phyloP scores from a whole-genome alignment of 2,888 invertebrate species.

The Caprella mutica region DNA sequence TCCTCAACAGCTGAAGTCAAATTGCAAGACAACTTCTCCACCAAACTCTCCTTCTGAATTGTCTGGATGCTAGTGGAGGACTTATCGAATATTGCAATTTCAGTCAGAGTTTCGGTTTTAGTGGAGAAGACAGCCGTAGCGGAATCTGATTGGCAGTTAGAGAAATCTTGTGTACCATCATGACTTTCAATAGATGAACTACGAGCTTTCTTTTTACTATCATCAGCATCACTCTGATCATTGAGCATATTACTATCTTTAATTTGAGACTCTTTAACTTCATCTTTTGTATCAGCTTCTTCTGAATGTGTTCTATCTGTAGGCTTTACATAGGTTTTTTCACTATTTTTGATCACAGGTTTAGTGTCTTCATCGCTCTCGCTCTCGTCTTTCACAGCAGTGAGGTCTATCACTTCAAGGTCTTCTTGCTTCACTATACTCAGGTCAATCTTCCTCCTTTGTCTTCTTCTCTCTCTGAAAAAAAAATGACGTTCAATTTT shows the following conservation, averaged over 20 bases:
- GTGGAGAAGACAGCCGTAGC: background rate
- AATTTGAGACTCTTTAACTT: no score
- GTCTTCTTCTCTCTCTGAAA: no score
- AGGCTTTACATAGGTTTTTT: no score
- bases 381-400: background rate
- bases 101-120: conserved; percentile 16
- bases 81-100: conserved; percentile 23
- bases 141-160: background rate
- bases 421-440: background rate
- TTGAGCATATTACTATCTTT: no score
- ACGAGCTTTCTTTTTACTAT: background rate
- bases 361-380: conserved; percentile 4
- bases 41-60: background rate
- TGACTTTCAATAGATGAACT: background rate
- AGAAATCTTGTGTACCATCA: background rate
- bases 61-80: background rate
- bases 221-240: no score
- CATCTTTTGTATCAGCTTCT: no score
- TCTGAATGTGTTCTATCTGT: no score
- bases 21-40: background rate
- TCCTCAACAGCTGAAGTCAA: background rate
- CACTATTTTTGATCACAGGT: no score
- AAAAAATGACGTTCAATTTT: no score
- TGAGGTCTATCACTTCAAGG: conserved; percentile 2
- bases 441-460: background rate